Evolutionary conservation across 2,113 vertebrate genomes (phyloP), one percentile per base, ranked within the genome.

Genomic region (Neodontobutis hainanensis): DNA sequence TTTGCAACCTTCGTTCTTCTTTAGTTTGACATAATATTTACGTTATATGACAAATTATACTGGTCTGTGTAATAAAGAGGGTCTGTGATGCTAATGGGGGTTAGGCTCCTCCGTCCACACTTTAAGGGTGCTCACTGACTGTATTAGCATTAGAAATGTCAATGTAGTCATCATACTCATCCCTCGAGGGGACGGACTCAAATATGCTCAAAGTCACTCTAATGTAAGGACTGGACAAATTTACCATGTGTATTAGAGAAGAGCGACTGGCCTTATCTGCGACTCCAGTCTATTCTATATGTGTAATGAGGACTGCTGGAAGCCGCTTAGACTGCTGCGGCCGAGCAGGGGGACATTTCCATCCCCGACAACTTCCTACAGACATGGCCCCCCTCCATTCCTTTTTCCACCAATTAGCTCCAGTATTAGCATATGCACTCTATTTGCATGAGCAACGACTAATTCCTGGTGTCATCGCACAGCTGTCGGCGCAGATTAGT

Each of bases 401-500:
- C 61, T 27, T 56, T 63, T 58, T 69, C 60, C 71, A 74, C 64
- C 87, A 89, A 87, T 90, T 87, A 85, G 81, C 83, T 83, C 57
- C 76, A 40, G 80, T 72, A 89, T 88, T 88, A 86, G 83, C 86
- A 85, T 89, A 85, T 75, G 83, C 67, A 64, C 78, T 78, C 84
- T 78, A 77, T 86, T 85, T 87, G 85, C 85, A 85, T 86, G 81
- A 85, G 77, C 77, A 80, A 78, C 53, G 62, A 77, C 75, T 87
- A 78, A 89, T 83, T 86, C 85, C 73, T 61, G 83, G 75, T 85
- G 86, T 86, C 86, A 78, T 34, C 48, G 51, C 82, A 67, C 88
- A 90, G 86, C 82, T 91, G 90, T 90, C 74, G 44, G 42, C 71
- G 83, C 63, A 59, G 83, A 87, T 90, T 89, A 88, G 82, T 80